Evolutionary conservation across 1,140 invertebrate genomes (phyloP), one percentile per base, ranked within the genome.

Genomic region (Phenacoccus solenopsis): DNA sequence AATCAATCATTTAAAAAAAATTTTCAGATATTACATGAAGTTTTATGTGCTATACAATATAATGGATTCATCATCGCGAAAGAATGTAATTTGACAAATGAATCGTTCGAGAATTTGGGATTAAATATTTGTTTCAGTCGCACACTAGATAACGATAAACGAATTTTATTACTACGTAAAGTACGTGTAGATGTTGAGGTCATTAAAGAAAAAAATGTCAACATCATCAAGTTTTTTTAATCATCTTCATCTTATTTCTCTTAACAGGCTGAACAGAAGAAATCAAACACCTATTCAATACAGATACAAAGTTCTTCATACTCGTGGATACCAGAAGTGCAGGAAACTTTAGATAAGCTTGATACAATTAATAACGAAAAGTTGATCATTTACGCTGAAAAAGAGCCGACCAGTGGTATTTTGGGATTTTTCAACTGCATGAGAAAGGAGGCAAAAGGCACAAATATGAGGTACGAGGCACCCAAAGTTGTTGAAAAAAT

Each of bases 351-450:
- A 1, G 82, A 85, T 72, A 81, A 82, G 73, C 79, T 80, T 1
- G 80, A 82, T 59, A 77, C 81, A 61, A 73, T 76, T 28, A 73
- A 74, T 38, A 69, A 69, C 1, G 28, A 74, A 13, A 76, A 76
- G 73, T 73, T 87, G 20, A 75, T 89, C 5, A 74, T 88, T 0
- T 83, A 85, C 56, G 79, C 81, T 5, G 82, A 86, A 78, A 82
- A 83, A 72, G 85, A 87, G 71, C 77, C 78, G 16, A 77, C 84
- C 1, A 90, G 84, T 79, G 95, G 95, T 25, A 79, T 95, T 21
- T 75, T 96, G 21, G 95, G 95, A 12, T 78, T 98, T n/a, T 82
- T 87, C 0, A 90, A 90, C 64, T 91, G 89, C 75, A 72, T 91
- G 0, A 79, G 85, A 71, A 85, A 81, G 75, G 90, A 92, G 75